phyloP scores from a whole-genome alignment of 1,140 invertebrate species.

The Nilaparvata lugens region DNA sequence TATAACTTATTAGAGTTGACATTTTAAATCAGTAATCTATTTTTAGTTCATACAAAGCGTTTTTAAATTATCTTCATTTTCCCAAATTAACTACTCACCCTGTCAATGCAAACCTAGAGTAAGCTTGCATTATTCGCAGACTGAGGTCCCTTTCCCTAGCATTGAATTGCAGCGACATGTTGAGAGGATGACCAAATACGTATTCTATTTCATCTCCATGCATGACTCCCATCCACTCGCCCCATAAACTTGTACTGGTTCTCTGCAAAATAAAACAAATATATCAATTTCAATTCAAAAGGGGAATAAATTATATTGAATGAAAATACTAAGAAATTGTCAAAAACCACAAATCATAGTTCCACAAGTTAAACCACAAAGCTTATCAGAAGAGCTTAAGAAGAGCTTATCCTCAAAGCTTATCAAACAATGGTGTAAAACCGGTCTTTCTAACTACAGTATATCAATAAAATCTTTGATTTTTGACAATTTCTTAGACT shows the following conservation, averaged over 20 bases:
- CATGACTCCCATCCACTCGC: conserved; percentile 95
- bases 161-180: conserved; percentile 71
- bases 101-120: conserved; percentile 73
- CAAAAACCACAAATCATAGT: no score
- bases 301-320: no score
- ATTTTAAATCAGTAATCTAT: background rate
- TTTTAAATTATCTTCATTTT: conserved; percentile 2
- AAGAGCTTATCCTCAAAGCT: no score
- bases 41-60: background rate
- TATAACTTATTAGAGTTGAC: no score
- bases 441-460: no score
- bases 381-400: no score
- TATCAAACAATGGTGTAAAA: no score
- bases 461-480: no score
- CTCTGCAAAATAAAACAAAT: conserved; percentile 54
- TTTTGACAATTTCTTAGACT: no score
- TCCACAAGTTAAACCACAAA: no score
- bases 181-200: conserved; percentile 87
- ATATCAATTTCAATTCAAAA: no score
- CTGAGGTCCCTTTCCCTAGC: conserved; percentile 73
- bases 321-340: no score
- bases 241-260: conserved; percentile 82
- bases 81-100: conserved; percentile 52
- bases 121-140: conserved; percentile 74
- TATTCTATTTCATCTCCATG: conserved; percentile 96